A percentile compares a stretch with the other conserved stretches of the same genome.
Evolutionary conservation across 1,140 invertebrate species (phyloP).

Genomic region (Oedothorax gibbosus): DNA sequence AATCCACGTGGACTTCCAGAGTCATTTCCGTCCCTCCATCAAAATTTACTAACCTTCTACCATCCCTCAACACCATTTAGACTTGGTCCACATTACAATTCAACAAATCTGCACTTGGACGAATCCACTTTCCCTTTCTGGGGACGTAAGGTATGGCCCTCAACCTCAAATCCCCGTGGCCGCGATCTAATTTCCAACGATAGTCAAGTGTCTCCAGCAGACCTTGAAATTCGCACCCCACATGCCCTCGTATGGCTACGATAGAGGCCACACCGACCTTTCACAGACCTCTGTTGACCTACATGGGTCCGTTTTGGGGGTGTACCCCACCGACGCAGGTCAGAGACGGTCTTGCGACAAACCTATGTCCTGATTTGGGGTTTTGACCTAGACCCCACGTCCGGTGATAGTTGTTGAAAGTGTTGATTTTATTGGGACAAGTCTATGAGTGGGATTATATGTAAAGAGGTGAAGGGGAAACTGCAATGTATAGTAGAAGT

Average conservation of each 20-base stretch:
- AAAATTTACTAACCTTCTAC: no score
- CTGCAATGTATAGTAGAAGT: no score
- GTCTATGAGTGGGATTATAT: no score
- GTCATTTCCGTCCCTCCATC: no score
- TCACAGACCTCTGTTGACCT: background rate
- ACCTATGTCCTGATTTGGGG: no score
- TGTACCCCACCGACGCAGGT: conserved; percentile 10
- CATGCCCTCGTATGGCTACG: background rate
- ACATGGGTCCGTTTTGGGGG: background rate
- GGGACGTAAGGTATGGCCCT: background rate
- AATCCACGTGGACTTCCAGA: conserved; percentile 15
- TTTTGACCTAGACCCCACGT: no score
- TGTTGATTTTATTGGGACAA: no score
- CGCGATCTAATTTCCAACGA: conserved; percentile 30
- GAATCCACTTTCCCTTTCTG: background rate
- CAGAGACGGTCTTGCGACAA: background rate
- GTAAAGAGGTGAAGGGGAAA: no score
- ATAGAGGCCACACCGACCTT: background rate
- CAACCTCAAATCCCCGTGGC: conserved; percentile 21
- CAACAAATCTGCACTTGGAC: no score
- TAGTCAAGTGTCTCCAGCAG: background rate
- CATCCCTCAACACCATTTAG: no score
- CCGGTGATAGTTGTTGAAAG: no score
- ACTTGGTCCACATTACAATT: no score
- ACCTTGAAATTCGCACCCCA: conserved; percentile 15